Base-by-base conservation (phyloP, 2,888 invertebrate genomes). In the Dascillus cervinus region DNA sequence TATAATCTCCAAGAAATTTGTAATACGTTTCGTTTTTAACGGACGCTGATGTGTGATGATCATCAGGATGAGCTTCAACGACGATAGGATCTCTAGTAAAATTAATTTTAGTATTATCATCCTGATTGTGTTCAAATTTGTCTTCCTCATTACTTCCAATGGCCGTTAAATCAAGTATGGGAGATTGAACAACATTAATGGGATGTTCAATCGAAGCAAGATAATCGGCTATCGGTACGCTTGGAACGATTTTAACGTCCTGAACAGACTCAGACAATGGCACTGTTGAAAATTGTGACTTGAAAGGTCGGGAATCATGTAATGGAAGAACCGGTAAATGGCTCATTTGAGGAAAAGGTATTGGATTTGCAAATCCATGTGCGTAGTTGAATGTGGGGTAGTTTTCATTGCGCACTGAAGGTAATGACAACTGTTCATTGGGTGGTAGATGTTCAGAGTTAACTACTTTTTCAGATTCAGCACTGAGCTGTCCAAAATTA, bases 131-230 rank as follows among this genome's bases (percentile, higher is more conserved):
- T 21, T 35, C 50, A 49, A 23, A 45, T 23, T 40, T 44, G 3
- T 46, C 49, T 26, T 13, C 42, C 30, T 47, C 39, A 30, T 51
- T 38, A 22, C 44, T 52, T n/a, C n/a, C n/a, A n/a, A n/a, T n/a
- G 4, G 64, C 53, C 29, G 70, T 69, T 22, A 79, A 62, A 49
- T 81, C 81, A 31, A 79, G 68, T n/a, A 79, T 51, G 10, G 81
- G 78, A 9, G 86, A 76, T 48, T 82, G 77, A 34, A 82, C 72
- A 30, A 77, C 71, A 43, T 79, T 78, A 22, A 80, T 71, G 5
- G 84, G 81, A 58, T 82, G 80, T 45, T 82, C 80, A 22, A 83
- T 69, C 2, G 81, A 78, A 22, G 82, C 77, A 1, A 81, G 67
- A 49, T 72, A 82, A 52, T 82, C 79, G 2, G 74, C 75, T 3